Conservation (phyloP, 2,113 vertebrate species). For the Myrmophylax atrothorax region DNA sequence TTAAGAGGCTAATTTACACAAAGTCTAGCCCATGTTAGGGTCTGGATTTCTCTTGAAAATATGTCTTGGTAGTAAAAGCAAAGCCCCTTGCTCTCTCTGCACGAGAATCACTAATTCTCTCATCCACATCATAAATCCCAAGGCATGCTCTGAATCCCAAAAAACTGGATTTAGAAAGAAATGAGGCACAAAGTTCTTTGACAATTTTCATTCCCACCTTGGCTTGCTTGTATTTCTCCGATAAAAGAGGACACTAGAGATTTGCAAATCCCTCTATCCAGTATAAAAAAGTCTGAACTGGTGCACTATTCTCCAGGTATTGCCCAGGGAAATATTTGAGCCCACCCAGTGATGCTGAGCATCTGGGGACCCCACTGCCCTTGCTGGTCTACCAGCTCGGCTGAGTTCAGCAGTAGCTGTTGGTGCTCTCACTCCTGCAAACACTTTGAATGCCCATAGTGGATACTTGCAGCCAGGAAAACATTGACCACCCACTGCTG, state of each 20-base stretch:
- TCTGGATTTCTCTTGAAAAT: conserved; percentile 34
- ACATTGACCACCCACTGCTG: neutral
- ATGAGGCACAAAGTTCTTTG: neutral
- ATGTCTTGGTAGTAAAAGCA: neutral
- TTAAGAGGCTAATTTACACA: conserved; percentile 14
- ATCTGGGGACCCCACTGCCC: neutral
- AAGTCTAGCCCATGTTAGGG: neutral
- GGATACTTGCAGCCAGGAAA: neutral
- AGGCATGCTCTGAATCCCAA: conserved; percentile 23
- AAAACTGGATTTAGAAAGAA: neutral
- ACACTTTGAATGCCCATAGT: neutral
- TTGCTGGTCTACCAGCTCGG: fast-evolving
- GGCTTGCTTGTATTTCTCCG: neutral
- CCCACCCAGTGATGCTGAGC: neutral
- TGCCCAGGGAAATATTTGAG: neutral
- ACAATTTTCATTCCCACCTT: neutral
- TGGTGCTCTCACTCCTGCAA: neutral
- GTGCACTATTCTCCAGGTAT: neutral
- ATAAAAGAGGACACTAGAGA: neutral
- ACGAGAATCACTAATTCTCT: neutral
- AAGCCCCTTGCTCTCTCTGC: neutral
- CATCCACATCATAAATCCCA: conserved; percentile 19
- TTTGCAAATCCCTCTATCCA: neutral
- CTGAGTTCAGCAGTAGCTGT: neutral
- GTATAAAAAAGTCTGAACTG: neutral